Conservation (phyloP, 1,140 invertebrate genomes). For the Drosophila hydei region DNA sequence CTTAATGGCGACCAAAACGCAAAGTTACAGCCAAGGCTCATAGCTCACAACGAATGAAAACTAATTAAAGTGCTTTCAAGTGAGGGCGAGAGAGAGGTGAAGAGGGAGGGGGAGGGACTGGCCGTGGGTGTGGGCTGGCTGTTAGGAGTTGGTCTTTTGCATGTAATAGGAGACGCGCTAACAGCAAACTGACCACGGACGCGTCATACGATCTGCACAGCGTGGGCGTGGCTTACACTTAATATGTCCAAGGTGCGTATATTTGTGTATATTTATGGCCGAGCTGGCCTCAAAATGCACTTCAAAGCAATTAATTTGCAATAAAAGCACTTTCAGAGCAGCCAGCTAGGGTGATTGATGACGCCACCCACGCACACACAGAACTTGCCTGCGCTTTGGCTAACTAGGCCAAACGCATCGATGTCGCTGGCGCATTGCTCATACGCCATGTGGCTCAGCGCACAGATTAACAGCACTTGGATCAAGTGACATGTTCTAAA, state of each 20-base stretch:
- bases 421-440: conserved; percentile 26
- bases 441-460: conserved; percentile 24
- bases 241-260: conserved; percentile 4
- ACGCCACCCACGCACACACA: conserved; percentile 13
- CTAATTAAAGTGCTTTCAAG: conserved; percentile 64
- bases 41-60: conserved; percentile 36
- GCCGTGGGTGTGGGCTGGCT: background rate
- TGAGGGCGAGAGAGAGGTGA: background rate
- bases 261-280: conserved; percentile 28
- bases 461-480: too few relatives aligned
- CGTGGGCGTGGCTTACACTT: conserved; percentile 8
- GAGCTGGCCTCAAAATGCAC: conserved; percentile 57
- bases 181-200: conserved; percentile 45
- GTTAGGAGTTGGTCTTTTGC: background rate
- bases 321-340: conserved; percentile 74
- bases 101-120: background rate
- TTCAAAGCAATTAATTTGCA: conserved; percentile 80
- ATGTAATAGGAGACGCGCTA: conserved; percentile 35
- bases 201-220: conserved; percentile 59
- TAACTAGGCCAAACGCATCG: conserved; percentile 25
- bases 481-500: too few relatives aligned
- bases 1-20: conserved; percentile 52
- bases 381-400: background rate
- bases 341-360: conserved; percentile 47
- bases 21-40: too few relatives aligned